Evolutionary conservation across 2,888 invertebrate species (phyloP).

Genomic region (Mesorhabditis belari): DNA sequence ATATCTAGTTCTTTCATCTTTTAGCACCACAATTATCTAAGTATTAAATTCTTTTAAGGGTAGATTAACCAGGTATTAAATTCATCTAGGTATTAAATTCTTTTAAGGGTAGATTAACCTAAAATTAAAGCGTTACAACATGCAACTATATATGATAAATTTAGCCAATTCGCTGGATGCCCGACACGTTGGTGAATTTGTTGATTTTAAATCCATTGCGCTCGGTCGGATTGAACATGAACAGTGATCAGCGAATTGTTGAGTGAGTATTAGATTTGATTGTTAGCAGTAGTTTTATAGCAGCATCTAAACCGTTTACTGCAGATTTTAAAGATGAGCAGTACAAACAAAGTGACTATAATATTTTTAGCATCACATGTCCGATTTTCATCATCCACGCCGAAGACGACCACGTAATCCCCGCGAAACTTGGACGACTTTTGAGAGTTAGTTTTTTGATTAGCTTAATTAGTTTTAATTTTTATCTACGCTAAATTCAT

Average conservation of each 20-base stretch:
- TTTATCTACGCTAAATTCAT: background rate
- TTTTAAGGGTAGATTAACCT: too few species aligned
- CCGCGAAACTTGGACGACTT: constrained; percentile 71
- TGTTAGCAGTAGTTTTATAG: too few species aligned
- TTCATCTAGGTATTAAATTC: too few species aligned
- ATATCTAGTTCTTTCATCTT: too few species aligned
- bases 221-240: constrained; percentile 68
- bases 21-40: too few species aligned
- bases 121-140: background rate
- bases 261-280: constrained; percentile 15
- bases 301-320: too few species aligned
- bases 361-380: constrained; percentile 57
- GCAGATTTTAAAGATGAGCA: too few species aligned
- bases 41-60: too few species aligned
- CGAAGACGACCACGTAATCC: constrained; percentile 79
- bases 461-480: background rate
- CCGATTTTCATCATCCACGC: constrained; percentile 85
- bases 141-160: constrained; percentile 1
- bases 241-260: constrained; percentile 65
- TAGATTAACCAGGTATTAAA: too few species aligned
- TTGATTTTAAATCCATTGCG: constrained; percentile 73
- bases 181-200: constrained; percentile 67
- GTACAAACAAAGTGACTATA: too few species aligned
- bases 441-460: constrained; percentile 56
- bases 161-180: constrained; percentile 73